Conservation (phyloP, 2,888 invertebrate genomes). For the Eupithecia abbreviata region DNA sequence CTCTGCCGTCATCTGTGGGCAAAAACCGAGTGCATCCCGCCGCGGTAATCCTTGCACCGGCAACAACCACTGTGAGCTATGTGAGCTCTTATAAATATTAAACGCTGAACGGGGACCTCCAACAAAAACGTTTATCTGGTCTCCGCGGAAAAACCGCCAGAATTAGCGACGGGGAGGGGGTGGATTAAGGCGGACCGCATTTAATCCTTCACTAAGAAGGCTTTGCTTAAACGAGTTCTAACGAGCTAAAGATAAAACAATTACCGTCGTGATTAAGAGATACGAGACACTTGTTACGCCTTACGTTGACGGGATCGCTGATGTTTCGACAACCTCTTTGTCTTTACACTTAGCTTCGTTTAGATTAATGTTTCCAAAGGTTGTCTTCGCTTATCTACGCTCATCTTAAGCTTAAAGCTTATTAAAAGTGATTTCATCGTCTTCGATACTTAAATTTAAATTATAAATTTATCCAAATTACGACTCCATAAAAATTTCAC, state of each 20-base stretch:
- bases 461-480: slow-evolving; percentile 26
- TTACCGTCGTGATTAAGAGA: slow-evolving; percentile 83
- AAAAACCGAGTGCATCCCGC: slow-evolving; percentile 70
- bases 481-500: slow-evolving; percentile 49
- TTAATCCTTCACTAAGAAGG: slow-evolving; percentile 84
- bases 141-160: slow-evolving; percentile 81
- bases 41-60: slow-evolving; percentile 72
- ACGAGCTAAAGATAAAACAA: slow-evolving; percentile 84
- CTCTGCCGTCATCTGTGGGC: slow-evolving; percentile 60
- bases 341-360: slow-evolving; percentile 28
- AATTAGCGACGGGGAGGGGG: slow-evolving; percentile 81
- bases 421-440: slow-evolving; percentile 4
- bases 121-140: slow-evolving; percentile 83
- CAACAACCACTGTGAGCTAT: slow-evolving; percentile 70
- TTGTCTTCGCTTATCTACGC: slow-evolving; percentile 5
- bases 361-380: slow-evolving; percentile 7
- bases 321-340: slow-evolving; percentile 53
- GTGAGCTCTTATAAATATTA: slow-evolving; percentile 80
- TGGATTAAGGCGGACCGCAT: slow-evolving; percentile 82
- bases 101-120: slow-evolving; percentile 70
- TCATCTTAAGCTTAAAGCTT: neutral
- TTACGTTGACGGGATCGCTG: slow-evolving; percentile 63
- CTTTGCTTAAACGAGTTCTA: slow-evolving; percentile 84
- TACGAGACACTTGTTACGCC: slow-evolving; percentile 83
- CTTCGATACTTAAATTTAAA: slow-evolving; percentile 18